Evolutionary conservation across 2,113 vertebrate genomes (phyloP).

Genomic region (Syngnathus typhle): DNA sequence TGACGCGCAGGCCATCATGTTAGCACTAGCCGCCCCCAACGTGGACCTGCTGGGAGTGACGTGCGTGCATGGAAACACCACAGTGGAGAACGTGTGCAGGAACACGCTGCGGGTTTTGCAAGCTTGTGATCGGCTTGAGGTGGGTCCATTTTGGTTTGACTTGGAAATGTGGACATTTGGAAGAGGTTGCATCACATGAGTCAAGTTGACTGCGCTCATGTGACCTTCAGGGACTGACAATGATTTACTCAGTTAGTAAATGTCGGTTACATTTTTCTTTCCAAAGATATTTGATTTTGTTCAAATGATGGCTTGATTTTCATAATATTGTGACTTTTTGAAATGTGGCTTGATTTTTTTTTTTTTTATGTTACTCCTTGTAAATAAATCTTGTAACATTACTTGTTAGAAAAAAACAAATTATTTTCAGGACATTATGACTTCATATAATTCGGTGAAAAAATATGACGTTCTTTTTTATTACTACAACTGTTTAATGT

Average conservation of each 20-base stretch:
- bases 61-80: constrained; percentile 72
- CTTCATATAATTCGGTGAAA: no score
- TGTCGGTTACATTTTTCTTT: not conserved
- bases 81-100: constrained; percentile 71
- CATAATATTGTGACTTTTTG: no score
- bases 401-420: no score
- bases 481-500: no score
- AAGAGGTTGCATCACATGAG: not conserved
- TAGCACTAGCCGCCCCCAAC: constrained; percentile 63
- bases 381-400: no score
- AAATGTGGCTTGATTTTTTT: no score
- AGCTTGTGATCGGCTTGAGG: constrained; percentile 60
- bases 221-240: constrained; percentile 7
- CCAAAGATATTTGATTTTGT: not conserved
- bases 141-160: constrained; percentile 16
- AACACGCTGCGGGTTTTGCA: constrained; percentile 70
- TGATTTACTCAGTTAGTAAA: not conserved
- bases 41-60: constrained; percentile 70
- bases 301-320: no score
- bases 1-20: constrained; percentile 74
- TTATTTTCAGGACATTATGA: no score
- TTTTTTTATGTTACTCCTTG: no score
- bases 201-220: constrained; percentile 3
- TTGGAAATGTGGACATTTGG: not conserved
- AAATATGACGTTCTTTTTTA: no score